Evolutionary conservation across 2,797 vertebrate genomes (phyloP).

Genomic region (Catostomus latipinnis): DNA sequence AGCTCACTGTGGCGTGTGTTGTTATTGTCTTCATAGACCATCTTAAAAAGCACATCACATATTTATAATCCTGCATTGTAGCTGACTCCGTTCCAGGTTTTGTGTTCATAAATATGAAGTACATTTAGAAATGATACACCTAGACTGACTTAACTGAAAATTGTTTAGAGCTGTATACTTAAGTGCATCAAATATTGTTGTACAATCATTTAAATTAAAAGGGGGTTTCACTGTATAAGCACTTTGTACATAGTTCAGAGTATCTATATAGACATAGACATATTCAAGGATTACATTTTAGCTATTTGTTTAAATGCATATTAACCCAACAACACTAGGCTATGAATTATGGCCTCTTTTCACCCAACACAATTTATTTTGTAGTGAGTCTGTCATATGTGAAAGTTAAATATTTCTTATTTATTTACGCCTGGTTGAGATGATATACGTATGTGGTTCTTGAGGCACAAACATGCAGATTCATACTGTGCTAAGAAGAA

Average conservation of each 20-base stretch:
- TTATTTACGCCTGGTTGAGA: constrained; percentile 28
- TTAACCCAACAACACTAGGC: constrained; percentile 14
- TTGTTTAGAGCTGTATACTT: constrained; percentile 10
- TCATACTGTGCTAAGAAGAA: constrained; percentile 29
- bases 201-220: constrained; percentile 42
- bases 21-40: not conserved
- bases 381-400: too few species aligned
- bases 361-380: constrained; percentile 47
- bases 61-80: not conserved
- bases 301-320: constrained; percentile 45
- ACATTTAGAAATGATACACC: not conserved
- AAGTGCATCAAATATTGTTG: constrained; percentile 21
- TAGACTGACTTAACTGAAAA: too few species aligned
- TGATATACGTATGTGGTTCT: constrained; percentile 1
- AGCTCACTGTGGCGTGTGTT: not conserved
- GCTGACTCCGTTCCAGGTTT: not conserved
- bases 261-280: constrained; percentile 51
- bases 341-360: constrained; percentile 60
- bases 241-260: constrained; percentile 71
- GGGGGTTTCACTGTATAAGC: constrained; percentile 65
- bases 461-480: constrained; percentile 3
- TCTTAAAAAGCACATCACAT: not conserved
- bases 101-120: not conserved
- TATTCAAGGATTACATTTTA: constrained; percentile 50
- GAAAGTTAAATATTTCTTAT: constrained; percentile 1